A percentile compares a stretch with the other conserved stretches of the same genome.
Evolutionary conservation across 2,888 invertebrate species (phyloP).

Genomic region (Drosophila stalkeri): DNA sequence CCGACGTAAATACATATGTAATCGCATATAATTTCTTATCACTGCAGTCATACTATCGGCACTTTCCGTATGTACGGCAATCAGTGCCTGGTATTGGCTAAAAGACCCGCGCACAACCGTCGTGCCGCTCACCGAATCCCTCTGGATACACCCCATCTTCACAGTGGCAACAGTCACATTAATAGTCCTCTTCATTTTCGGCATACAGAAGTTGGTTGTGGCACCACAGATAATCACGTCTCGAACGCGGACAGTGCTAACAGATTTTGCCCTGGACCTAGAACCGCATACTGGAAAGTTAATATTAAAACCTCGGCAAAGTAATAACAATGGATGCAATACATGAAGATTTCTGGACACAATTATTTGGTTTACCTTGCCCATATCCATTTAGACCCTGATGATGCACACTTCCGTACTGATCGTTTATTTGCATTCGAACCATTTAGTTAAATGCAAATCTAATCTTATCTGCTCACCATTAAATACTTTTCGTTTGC

Average conservation of each 20-base stretch:
- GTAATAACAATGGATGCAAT: slow-evolving; percentile 79
- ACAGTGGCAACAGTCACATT: slow-evolving; percentile 93
- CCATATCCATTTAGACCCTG: slow-evolving; percentile 15
- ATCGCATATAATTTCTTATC: slow-evolving; percentile 42
- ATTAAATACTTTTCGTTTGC: slow-evolving; percentile 37
- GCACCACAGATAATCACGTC: slow-evolving; percentile 98
- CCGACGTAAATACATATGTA: no score
- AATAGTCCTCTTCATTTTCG: slow-evolving; percentile 94
- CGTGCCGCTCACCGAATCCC: slow-evolving; percentile 94
- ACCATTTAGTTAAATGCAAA: slow-evolving; percentile 42
- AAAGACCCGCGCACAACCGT: slow-evolving; percentile 97
- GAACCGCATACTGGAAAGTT: slow-evolving; percentile 93
- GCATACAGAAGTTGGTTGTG: slow-evolving; percentile 97
- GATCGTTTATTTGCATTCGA: slow-evolving; percentile 42
- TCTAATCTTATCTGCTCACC: slow-evolving; percentile 7
- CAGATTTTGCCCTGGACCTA: slow-evolving; percentile 95
- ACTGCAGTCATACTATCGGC: slow-evolving; percentile 93
- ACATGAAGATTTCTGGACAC: slow-evolving; percentile 46
- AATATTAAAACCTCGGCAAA: slow-evolving; percentile 95
- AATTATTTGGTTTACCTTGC: slow-evolving; percentile 42
- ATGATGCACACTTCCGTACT: slow-evolving; percentile 39
- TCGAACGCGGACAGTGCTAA: slow-evolving; percentile 94
- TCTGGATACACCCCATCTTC: slow-evolving; percentile 97
- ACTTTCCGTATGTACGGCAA: slow-evolving; percentile 95
- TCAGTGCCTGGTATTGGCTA: slow-evolving; percentile 98